Evolutionary conservation across 2,888 invertebrate genomes (phyloP), one percentile per base, ranked within the genome.

Genomic region (Antheraea yamamai): DNA sequence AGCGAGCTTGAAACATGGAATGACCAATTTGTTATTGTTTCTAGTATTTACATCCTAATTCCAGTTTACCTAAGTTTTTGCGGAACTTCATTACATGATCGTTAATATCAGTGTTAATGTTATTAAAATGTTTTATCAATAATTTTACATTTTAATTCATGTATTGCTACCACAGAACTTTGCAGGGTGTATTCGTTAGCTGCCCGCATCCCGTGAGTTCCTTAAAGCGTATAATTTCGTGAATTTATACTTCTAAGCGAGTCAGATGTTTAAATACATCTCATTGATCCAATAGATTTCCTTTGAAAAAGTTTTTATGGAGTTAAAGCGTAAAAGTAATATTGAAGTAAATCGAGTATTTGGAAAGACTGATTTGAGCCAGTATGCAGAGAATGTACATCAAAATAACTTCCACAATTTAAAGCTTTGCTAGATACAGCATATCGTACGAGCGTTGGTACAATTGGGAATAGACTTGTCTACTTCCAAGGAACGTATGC

Each of bases 241-340:
- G 30, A 70, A 74, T 58, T 55, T 70, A 70, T 55, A 58, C 55
- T 64, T 52, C 26, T 35, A 70, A 74, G n/a, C 35, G 47, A 16
- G 52, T 70, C 35, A 3, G 18, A 12, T 26, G 26, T 66, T 66
- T 30, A 30, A 30, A 30, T 66, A 66, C 64, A 66, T 30, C 16
- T 66, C 6, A 30, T 30, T 66, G 30, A 30, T 66, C 64, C 2
- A 64, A 26, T 30, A 30, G 26, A 66, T 6, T 4, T 66, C 20
- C 6, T 30, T 26, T 3, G 26, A 4, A 66, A 16, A 66, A 16
- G 64, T 66, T 66, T 66, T 66, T 30, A 66, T 6, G 26, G 4
- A 16, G 64, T 26, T 66, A 23, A 61, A 61, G 61, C 12, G 16
- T 30, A 14, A 18, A 66, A 66, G 12, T 61, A 23, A 20, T 66